These are phyloP conservation scores for Coregonus sp. DNA, from an alignment of 2,797 vertebrate genomes.

Conservation along the genomic window DNA sequence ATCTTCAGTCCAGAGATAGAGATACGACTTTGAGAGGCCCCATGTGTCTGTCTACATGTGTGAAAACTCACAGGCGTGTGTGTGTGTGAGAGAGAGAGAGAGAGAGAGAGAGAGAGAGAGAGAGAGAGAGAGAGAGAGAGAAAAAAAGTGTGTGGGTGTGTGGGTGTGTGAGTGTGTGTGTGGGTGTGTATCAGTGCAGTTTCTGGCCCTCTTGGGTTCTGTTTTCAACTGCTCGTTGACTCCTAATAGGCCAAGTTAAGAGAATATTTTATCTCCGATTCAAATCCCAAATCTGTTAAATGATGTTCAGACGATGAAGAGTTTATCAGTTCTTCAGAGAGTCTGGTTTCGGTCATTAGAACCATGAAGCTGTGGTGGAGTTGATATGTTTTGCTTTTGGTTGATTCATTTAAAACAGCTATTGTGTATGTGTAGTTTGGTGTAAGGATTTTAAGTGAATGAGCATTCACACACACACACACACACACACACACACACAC, in stretches of 20 bases:
- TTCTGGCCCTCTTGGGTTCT: slow-evolving; percentile 43
- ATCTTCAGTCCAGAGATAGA: slow-evolving; percentile 59
- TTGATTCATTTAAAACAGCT: background rate
- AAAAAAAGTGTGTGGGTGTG: background rate
- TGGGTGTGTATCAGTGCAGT: slow-evolving; percentile 13
- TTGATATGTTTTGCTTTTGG: slow-evolving; percentile 32
- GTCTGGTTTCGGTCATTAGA: slow-evolving; percentile 56
- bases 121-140: background rate
- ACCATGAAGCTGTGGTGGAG: slow-evolving; percentile 40
- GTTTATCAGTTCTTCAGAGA: slow-evolving; percentile 59
- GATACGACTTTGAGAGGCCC: slow-evolving; percentile 58
- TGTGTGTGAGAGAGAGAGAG: slow-evolving; percentile 25
- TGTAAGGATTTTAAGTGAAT: too few relatives aligned
- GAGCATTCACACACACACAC: slow-evolving; percentile 49
- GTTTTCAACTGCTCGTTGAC: slow-evolving; percentile 48
- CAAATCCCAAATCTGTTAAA: slow-evolving; percentile 66
- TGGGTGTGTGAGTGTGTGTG: slow-evolving; percentile 8
- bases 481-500: slow-evolving; percentile 35
- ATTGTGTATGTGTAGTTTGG: background rate
- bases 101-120: slow-evolving; percentile 5
- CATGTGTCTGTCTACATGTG: slow-evolving; percentile 50
- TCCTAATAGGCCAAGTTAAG: slow-evolving; percentile 61
- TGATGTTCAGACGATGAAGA: slow-evolving; percentile 53
- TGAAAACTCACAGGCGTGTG: slow-evolving; percentile 48
- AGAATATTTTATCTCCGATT: slow-evolving; percentile 66